Base-by-base conservation (phyloP, 2,113 vertebrate species). In the Heterotis niloticus region DNA sequence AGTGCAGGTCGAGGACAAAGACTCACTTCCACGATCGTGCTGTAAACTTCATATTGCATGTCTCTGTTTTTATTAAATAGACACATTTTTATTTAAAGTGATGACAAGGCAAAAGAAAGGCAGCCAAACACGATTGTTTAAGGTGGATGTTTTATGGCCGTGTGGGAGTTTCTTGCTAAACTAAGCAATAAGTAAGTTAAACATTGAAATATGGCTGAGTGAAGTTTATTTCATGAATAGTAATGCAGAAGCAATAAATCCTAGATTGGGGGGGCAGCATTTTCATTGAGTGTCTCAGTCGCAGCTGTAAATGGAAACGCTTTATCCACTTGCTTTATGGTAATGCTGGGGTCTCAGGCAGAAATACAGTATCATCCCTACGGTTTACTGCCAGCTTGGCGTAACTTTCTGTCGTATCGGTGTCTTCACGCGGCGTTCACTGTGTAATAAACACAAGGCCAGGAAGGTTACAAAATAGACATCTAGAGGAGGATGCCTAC, bases 221-320 rank as follows among this genome's bases (percentile, higher is more conserved):
- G 57, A 85, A 88, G 86, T 88, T 88, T 88, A 84, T 89, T 90
- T 89, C 84, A 88, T 89, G 83, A 89, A 86, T 62, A 81, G 77
- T 75, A 84, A 86, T 82, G 84, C 78, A 80, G 78, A 82, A 59
- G 78, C 84, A 84, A 85, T 88, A 86, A 83, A 86, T 88, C 82
- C 77, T 67, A 81, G 73, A 80, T 9, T 0, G 56, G 67, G 79
- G 68, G 67, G 79, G 68, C 59, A 23, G 23, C 71, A 7, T 75
- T 78, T 81, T 77, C 67, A 78, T 81, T 78, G 72, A 74, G 57
- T 52, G 57, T 78, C 75, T 72, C 71, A 72, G 29, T 28, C 80
- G 79, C 76, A 20, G n/a, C 28, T 51, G 76, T 74, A 78, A 66
- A 51, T 56, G 18, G 34, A 75, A 79, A 64, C 12, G 51, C 44